Percentiles rank a stretch among this genome's conserved stretches.
Conservation (phyloP, 2,113 vertebrate species). For the Coryphaenoides rupestris region DNA sequence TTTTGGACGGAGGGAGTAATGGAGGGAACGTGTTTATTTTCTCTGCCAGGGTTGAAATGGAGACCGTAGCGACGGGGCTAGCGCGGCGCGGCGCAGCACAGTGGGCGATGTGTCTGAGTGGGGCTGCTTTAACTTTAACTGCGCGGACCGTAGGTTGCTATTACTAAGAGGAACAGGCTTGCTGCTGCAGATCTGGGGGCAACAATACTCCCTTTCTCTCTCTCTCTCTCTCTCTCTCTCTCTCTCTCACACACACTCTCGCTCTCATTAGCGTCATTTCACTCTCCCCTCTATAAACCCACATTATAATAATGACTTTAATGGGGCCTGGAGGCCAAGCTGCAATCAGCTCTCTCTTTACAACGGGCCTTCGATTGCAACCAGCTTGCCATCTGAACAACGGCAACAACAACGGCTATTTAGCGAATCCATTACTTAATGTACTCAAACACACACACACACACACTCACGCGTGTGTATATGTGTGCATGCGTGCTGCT, state of each 20-base stretch:
- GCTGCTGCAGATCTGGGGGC: constrained; percentile 33
- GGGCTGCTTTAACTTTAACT: constrained; percentile 47
- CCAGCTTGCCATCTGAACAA: constrained; percentile 57
- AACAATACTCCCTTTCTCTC: constrained; percentile 31
- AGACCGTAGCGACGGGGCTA: constrained; percentile 41
- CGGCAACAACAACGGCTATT: constrained; percentile 32
- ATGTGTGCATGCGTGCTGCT: constrained; percentile 16
- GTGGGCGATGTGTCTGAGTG: constrained; percentile 36
- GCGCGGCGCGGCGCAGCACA: constrained; percentile 32
- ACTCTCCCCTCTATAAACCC: constrained; percentile 47
- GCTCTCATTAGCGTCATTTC: neutral
- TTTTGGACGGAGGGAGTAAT: constrained; percentile 61
- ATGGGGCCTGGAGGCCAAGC: constrained; percentile 55
- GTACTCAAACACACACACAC: constrained; percentile 8
- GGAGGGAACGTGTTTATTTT: constrained; percentile 57
- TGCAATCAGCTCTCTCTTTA: constrained; percentile 69
- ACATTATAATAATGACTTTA: constrained; percentile 67
- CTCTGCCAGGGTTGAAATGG: constrained; percentile 52
- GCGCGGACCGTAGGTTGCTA: constrained; percentile 33
- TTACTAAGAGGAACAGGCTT: constrained; percentile 38
- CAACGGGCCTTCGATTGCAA: constrained; percentile 60
- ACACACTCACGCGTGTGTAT: no score
- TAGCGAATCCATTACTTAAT: constrained; percentile 15
- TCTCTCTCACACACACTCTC: no score
- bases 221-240: no score